Conservation (phyloP, 2,113 vertebrate species). For the Progne subis region DNA sequence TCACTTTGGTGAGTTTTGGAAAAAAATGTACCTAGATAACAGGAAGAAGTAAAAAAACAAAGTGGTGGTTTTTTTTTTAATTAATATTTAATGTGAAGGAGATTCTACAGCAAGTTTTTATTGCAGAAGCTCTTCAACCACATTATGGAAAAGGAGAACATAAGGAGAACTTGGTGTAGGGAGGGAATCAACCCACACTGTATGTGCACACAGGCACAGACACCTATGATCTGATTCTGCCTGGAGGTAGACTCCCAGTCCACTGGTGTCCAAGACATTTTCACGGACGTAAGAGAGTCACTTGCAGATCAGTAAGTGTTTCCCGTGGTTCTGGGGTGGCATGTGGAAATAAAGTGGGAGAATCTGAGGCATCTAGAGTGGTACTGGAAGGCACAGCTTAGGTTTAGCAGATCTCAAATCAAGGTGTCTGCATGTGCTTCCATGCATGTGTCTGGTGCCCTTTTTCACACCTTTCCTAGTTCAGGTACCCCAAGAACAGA, state of each 20-base stretch:
- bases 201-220: too few relatives aligned
- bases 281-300: background rate
- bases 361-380: background rate
- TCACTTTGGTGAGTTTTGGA: background rate
- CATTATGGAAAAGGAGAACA: accelerated
- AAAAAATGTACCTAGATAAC: background rate
- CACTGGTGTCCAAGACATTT: background rate
- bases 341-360: background rate
- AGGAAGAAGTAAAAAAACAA: background rate
- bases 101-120: background rate
- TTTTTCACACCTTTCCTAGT: background rate
- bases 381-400: background rate
- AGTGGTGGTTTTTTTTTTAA: background rate
- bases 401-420: background rate
- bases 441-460: background rate
- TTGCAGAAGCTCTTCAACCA: background rate
- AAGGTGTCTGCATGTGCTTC: background rate
- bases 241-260: background rate
- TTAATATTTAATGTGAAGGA: background rate
- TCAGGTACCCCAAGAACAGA: background rate
- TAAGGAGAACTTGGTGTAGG: background rate
- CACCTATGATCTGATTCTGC: background rate
- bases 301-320: background rate
- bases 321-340: background rate
- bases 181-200: background rate